phyloP scores from a whole-genome alignment of 2,888 invertebrate species.

The Sphaerophoria rueppellii region DNA sequence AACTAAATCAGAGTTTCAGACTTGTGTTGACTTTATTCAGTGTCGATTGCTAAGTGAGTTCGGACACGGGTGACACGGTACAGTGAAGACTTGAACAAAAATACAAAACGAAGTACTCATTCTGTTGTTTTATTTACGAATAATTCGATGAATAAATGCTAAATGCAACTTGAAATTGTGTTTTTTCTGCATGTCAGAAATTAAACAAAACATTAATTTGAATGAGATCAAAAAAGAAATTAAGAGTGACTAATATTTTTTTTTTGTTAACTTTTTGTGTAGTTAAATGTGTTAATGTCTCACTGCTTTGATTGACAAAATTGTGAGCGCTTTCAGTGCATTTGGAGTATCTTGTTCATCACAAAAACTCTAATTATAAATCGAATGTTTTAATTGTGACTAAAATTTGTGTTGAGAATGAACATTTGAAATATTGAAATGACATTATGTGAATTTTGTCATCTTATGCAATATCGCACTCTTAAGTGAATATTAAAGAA shows the following conservation, averaged over 20 bases:
- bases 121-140: not conserved
- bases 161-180: slow-evolving; percentile 29
- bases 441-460: too few species aligned
- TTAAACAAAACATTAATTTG: not conserved
- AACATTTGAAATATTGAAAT: too few species aligned
- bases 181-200: not conserved
- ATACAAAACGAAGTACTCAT: not conserved
- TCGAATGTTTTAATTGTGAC: too few species aligned
- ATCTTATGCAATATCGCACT: too few species aligned
- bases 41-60: slow-evolving; percentile 81
- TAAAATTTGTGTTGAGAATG: too few species aligned
- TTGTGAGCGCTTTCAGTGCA: not conserved
- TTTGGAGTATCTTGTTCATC: not conserved
- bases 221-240: not conserved
- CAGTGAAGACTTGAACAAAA: slow-evolving; percentile 39
- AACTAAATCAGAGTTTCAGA: slow-evolving; percentile 72
- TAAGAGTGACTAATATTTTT: not conserved
- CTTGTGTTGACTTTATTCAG: slow-evolving; percentile 80
- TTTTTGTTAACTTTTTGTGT: not conserved
- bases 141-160: not conserved
- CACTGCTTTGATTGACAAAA: slow-evolving; percentile 31
- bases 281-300: slow-evolving; percentile 26
- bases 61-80: slow-evolving; percentile 77
- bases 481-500: too few species aligned
- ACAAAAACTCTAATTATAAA: not conserved